A percentile compares a stretch with the other conserved stretches of the same genome.
These are phyloP conservation scores for Lindbergichthys nudifrons DNA, from an alignment of 2,797 vertebrate genomes.

Conservation along the genomic window DNA sequence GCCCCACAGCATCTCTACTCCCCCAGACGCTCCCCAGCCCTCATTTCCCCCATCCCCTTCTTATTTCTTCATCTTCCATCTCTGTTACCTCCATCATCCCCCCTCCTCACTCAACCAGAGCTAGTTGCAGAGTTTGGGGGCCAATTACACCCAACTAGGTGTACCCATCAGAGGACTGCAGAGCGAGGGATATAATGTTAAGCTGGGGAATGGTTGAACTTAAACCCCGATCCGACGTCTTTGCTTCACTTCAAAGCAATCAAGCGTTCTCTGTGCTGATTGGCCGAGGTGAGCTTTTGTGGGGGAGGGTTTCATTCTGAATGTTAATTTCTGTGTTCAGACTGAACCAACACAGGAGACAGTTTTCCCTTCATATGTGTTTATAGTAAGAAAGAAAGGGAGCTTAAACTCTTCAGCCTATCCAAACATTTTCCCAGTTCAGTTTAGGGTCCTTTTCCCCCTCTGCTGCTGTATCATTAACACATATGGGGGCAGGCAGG, in stretches of 20 bases:
- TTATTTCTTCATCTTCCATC: conserved; percentile 33
- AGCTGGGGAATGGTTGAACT: conserved; percentile 76
- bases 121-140: conserved; percentile 68
- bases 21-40: conserved; percentile 33
- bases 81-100: conserved; percentile 19
- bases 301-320: conserved; percentile 58
- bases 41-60: not conserved
- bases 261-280: conserved; percentile 64
- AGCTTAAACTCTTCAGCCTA: conserved; percentile 45
- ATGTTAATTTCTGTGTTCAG: conserved; percentile 70
- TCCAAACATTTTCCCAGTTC: conserved; percentile 46
- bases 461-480: conserved; percentile 40
- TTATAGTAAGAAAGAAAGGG: conserved; percentile 6
- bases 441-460: conserved; percentile 33
- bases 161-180: conserved; percentile 81
- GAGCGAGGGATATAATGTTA: conserved; percentile 78
- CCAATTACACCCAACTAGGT: conserved; percentile 78
- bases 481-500: conserved; percentile 25
- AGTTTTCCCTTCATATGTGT: conserved; percentile 32
- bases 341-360: conserved; percentile 59
- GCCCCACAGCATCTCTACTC: conserved; percentile 44
- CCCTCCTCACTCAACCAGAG: conserved; percentile 42
- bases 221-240: conserved; percentile 73
- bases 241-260: conserved; percentile 84
- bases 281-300: conserved; percentile 65